Evolutionary conservation across 2,888 invertebrate genomes (phyloP), one percentile per base, ranked within the genome.

Genomic region (Ophioninae sp.): DNA sequence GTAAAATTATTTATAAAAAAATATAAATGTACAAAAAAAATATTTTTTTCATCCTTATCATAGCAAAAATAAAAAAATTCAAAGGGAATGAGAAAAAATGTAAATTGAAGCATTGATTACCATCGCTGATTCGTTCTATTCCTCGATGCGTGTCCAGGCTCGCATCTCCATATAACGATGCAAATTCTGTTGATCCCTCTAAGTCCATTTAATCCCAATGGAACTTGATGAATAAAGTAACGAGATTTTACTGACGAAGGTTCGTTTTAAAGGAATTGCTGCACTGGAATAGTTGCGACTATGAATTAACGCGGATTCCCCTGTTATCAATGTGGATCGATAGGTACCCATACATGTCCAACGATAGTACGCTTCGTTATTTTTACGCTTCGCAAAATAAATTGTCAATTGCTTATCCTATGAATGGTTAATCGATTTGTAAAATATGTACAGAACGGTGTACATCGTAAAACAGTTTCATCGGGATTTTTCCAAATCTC

Each of bases 141-240:
- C 23, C 20, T 68, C 20, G 17, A 44, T 10, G 68, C 68, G 17
- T 20, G 23, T 44, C 62, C 62, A 13, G 62, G 30, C 30, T 17
- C 23, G 13, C 23, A 23, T 68, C 21, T 68, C 23, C 23, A 62
- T 50, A 44, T 64, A 68, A 74, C 59, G 44, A 21, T 64, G 64
- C 75, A 76, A 62, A 56, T 68, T 69, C 23, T 44, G 41, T 59
- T 65, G 50, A 79, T 59, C 44, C 64, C 44, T 17, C 37, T 50
- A 67, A 81, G 64, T 56, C 59, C 57, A 44, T 75, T 80, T 39
- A 75, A 81, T 70, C 41, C 70, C n/a, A 64, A 39, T 57, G 64
- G 57, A 65, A 59, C 23, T 41, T 50, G 59, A 76, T 81, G 76
- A 76, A 81, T 72, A 65, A 76, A 81, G 21, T 72, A 72, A 76